These are phyloP conservation scores for Parnassius smintheus DNA, from an alignment of 2,888 invertebrate genomes.

Conservation along the genomic window DNA sequence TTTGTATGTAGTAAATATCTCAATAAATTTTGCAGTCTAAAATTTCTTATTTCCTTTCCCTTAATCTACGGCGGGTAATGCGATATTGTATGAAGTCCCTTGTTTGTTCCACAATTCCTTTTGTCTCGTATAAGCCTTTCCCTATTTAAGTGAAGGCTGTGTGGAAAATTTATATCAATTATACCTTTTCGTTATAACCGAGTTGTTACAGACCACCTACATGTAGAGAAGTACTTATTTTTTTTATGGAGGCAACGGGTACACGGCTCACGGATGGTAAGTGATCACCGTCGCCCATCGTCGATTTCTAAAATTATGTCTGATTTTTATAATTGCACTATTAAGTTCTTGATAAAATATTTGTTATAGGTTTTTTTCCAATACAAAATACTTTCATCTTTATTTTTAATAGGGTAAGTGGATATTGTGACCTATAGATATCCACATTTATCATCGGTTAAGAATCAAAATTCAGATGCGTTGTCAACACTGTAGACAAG, in stretches of 20 bases:
- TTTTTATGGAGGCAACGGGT: constrained; percentile 8
- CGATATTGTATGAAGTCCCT: constrained; percentile 50
- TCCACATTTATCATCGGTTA: too few relatives aligned
- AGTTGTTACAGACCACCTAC: constrained; percentile 39
- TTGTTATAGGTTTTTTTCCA: too few relatives aligned
- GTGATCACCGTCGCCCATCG: not conserved
- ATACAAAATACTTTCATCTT: too few relatives aligned
- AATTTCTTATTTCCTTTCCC: not conserved
- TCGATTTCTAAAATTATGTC: too few relatives aligned
- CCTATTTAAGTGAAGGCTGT: constrained; percentile 46
- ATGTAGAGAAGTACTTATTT: constrained; percentile 5
- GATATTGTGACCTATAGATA: too few relatives aligned
- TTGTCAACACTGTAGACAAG: too few relatives aligned
- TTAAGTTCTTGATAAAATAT: too few relatives aligned
- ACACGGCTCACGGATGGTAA: not conserved
- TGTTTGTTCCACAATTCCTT: constrained; percentile 70
- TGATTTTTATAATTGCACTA: too few relatives aligned
- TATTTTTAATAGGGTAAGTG: too few relatives aligned
- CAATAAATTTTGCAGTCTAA: too few relatives aligned
- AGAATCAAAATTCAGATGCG: too few relatives aligned
- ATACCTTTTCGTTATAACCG: constrained; percentile 49
- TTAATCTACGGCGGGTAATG: constrained; percentile 27
- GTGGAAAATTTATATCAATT: constrained; percentile 73
- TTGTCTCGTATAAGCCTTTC: constrained; percentile 59
- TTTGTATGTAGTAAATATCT: too few relatives aligned